Percentiles rank a stretch among this genome's conserved stretches.
Evolutionary conservation across 2,113 vertebrate genomes (phyloP).

Genomic region (Etia nguti): DNA sequence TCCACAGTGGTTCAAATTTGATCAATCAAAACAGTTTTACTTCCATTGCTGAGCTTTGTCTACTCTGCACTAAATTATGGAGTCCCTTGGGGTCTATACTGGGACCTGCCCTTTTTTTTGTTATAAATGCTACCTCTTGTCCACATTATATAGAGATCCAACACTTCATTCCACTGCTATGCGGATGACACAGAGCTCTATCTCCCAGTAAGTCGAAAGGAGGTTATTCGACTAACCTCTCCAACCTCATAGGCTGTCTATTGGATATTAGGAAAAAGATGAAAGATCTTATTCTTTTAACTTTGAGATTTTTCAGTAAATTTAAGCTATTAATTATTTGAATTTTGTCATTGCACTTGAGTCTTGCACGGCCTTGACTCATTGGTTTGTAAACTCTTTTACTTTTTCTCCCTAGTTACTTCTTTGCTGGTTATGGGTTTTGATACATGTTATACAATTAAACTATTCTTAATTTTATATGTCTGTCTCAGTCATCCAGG

Average conservation of each 20-base stretch:
- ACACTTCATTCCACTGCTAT: not conserved
- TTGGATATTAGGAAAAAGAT: not conserved
- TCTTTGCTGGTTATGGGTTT: too few relatives aligned
- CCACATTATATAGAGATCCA: not conserved
- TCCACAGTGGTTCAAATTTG: not conserved
- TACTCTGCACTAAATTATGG: not conserved
- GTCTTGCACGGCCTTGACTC: not conserved
- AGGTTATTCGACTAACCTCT: not conserved
- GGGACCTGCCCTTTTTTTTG: not conserved
- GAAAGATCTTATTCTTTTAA: not conserved
- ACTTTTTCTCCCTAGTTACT: too few relatives aligned
- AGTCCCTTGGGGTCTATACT: not conserved
- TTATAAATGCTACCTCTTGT: not conserved
- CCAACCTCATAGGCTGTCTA: accelerated
- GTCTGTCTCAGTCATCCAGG: too few relatives aligned
- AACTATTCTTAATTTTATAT: too few relatives aligned
- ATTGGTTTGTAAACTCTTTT: not conserved
- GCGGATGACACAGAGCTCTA: not conserved
- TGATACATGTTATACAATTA: too few relatives aligned
- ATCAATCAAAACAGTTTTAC: not conserved
- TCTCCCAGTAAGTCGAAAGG: accelerated
- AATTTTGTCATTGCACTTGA: not conserved
- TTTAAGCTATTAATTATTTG: not conserved
- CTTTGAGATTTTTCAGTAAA: not conserved
- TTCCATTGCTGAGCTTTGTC: not conserved